Evolutionary conservation across 2,888 invertebrate species (phyloP).

Genomic region (Drosophila antonietae): DNA sequence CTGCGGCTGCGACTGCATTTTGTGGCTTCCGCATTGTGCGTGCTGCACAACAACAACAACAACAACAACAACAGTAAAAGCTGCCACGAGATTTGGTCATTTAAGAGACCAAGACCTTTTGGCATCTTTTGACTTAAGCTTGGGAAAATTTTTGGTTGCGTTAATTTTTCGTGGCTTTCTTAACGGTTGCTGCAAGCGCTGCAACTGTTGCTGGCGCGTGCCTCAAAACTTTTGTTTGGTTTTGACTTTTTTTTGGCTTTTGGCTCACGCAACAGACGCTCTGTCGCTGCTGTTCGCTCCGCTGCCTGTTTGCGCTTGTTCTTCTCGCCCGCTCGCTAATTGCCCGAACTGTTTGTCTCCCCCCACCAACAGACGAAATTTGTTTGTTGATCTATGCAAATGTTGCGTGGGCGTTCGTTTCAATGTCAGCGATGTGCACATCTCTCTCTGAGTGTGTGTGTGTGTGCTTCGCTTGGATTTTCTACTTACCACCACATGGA

Average conservation of each 20-base stretch:
- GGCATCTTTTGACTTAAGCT: conserved; percentile 36
- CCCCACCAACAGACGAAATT: conserved; percentile 18
- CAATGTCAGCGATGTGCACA: conserved; percentile 48
- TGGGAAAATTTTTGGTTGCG: conserved; percentile 55
- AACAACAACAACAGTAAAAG: neutral
- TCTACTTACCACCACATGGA: conserved; percentile 96
- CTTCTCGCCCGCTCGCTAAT: conserved; percentile 68
- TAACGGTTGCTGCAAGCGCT: conserved; percentile 29
- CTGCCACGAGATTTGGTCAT: conserved; percentile 25
- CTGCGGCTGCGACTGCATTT: conserved; percentile 26
- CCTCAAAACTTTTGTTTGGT: conserved; percentile 38
- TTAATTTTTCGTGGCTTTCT: conserved; percentile 59
- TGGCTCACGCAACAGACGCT: conserved; percentile 17
- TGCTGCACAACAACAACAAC: conserved; percentile 34
- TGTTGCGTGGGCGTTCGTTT: conserved; percentile 59
- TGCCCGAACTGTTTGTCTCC: conserved; percentile 47
- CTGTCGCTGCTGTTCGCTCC: neutral
- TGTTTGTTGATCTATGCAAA: conserved; percentile 59
- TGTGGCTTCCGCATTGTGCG: conserved; percentile 76
- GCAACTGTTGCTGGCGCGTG: conserved; percentile 38
- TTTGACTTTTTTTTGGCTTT: conserved; percentile 15
- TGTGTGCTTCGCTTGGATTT: conserved; percentile 17
- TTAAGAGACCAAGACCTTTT: conserved; percentile 58
- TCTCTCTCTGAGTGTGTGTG: neutral
- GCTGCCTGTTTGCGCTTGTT: conserved; percentile 56